Evolutionary conservation across 2,113 vertebrate genomes (phyloP).

Genomic region (Petromus typicus): DNA sequence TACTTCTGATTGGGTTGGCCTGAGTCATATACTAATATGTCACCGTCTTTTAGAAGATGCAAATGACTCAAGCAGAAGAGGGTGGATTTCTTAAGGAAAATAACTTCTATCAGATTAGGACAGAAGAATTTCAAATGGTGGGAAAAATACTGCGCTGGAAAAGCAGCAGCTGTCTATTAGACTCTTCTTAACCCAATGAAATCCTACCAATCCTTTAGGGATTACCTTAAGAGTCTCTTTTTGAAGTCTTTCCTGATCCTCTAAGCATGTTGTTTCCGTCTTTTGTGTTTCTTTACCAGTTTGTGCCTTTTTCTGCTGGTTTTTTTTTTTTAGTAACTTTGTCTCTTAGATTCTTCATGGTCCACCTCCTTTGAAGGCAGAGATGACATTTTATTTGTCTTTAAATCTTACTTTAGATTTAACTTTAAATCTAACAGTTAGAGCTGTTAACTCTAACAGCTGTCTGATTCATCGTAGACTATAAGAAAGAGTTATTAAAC

Average conservation of each 20-base stretch:
- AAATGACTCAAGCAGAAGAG: neutral
- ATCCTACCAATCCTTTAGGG: neutral
- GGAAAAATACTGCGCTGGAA: neutral
- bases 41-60: neutral
- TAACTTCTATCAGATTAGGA: neutral
- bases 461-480: neutral
- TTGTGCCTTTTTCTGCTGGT: neutral
- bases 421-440: too few species aligned
- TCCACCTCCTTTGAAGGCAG: neutral
- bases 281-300: constrained; percentile 27
- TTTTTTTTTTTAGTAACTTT: neutral
- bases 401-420: too few species aligned
- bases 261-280: neutral
- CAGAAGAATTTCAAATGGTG: neutral
- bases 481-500: constrained; percentile 55
- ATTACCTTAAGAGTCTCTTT: neutral
- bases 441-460: too few species aligned
- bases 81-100: neutral
- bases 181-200: neutral
- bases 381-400: neutral
- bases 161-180: neutral
- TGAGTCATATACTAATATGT: neutral
- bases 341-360: neutral
- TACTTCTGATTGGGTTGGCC: neutral
- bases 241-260: neutral